A percentile compares a stretch with the other conserved stretches of the same genome.
phyloP scores from a whole-genome alignment of 1,140 invertebrate species.

The Notospermus geniculatus region DNA sequence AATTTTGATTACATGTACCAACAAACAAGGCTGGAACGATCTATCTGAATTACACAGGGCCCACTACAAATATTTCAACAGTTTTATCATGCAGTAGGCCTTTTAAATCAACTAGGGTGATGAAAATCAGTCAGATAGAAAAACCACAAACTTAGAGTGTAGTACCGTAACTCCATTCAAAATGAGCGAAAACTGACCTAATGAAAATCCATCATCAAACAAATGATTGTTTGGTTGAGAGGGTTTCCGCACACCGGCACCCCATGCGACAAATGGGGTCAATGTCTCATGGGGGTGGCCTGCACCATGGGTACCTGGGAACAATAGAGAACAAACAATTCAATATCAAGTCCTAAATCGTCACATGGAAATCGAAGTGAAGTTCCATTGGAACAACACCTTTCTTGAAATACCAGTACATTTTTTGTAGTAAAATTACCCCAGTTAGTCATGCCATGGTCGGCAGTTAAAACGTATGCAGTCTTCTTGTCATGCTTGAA shows the following conservation, averaged over 20 bases:
- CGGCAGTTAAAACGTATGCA: slow-evolving; percentile 87
- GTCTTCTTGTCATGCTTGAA: slow-evolving; percentile 76
- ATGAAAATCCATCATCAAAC: slow-evolving; percentile 36
- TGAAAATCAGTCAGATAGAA: slow-evolving; percentile 1
- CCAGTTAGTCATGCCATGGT: slow-evolving; percentile 98
- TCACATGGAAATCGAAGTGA: not conserved
- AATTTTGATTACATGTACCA: too few species aligned
- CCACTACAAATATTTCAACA: too few species aligned
- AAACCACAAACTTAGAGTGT: not conserved
- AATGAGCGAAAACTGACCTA: slow-evolving; percentile 24
- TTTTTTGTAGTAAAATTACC: slow-evolving; percentile 57
- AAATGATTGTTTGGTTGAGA: slow-evolving; percentile 10
- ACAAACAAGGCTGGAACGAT: too few species aligned
- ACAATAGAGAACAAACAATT: too few species aligned
- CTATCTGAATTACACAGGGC: too few species aligned
- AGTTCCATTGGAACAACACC: not conserved
- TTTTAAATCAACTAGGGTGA: too few species aligned
- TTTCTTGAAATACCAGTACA: slow-evolving; percentile 16
- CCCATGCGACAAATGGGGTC: slow-evolving; percentile 92
- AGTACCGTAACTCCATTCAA: not conserved
- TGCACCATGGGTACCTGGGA: slow-evolving; percentile 81
- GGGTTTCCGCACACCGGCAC: slow-evolving; percentile 69
- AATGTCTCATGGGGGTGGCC: slow-evolving; percentile 88
- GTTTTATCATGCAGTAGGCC: too few species aligned
- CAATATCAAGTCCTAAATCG: not conserved